These are phyloP conservation scores for Martes flavigula DNA, from an alignment of 2,797 vertebrate species.

Conservation along the genomic window DNA sequence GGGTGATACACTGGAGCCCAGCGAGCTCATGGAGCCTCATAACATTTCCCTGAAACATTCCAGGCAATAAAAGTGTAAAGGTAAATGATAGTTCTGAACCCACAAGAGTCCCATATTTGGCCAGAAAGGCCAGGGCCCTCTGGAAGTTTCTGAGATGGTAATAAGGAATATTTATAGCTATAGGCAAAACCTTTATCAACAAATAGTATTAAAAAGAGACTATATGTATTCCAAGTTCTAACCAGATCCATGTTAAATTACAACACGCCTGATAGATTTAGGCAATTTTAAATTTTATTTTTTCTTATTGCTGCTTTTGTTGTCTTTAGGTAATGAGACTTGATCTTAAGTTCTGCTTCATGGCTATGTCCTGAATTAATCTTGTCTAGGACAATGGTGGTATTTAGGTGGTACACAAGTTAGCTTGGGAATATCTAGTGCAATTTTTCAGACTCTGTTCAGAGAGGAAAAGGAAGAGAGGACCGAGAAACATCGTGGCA, in stretches of 20 bases:
- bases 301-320: neutral
- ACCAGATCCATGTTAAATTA: neutral
- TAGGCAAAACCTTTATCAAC: conserved; percentile 55
- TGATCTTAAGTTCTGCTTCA: conserved; percentile 32
- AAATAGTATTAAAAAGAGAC: conserved; percentile 48
- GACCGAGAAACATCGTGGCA: neutral
- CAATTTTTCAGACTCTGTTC: neutral
- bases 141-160: conserved; percentile 57
- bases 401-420: neutral
- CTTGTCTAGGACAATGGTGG: neutral
- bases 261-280: neutral
- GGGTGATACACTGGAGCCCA: neutral
- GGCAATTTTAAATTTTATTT: neutral
- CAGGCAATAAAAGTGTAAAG: conserved; percentile 56
- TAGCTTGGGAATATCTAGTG: neutral
- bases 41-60: neutral
- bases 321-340: neutral
- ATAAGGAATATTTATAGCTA: conserved; percentile 71
- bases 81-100: conserved; percentile 50
- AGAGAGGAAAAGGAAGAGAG: neutral
- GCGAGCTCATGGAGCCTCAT: neutral
- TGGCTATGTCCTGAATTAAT: neutral
- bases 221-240: neutral
- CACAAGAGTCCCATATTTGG: conserved; percentile 60
- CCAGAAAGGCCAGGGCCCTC: conserved; percentile 55